Evolutionary conservation across 2,797 vertebrate species (phyloP).

Genomic region (Tolypeutes matacus): DNA sequence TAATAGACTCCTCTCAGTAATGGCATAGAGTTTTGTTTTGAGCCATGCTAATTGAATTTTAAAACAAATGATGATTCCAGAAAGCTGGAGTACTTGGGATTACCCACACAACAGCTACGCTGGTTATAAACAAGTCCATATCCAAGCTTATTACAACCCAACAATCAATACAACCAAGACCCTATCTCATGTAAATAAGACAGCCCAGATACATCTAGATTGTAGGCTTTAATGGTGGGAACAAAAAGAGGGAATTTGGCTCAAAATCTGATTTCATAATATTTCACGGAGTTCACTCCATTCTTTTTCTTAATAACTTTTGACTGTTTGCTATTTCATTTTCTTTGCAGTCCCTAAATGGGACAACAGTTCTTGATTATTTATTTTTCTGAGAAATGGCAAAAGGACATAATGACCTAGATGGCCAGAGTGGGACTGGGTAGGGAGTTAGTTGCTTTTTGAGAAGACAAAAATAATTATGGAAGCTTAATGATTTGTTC

Average conservation of each 20-base stretch:
- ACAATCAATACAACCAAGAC: not conserved
- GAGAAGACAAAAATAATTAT: slow-evolving; percentile 79
- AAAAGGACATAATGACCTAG: slow-evolving; percentile 68
- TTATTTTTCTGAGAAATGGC: slow-evolving; percentile 70
- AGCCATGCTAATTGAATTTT: slow-evolving; percentile 16
- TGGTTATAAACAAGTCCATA: not conserved
- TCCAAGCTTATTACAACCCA: not conserved
- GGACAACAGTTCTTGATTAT: slow-evolving; percentile 46
- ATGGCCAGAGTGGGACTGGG: not conserved
- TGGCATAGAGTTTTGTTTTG: not conserved
- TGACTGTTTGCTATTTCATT: slow-evolving; percentile 50
- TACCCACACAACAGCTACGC: not conserved
- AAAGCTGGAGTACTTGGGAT: slow-evolving; percentile 1
- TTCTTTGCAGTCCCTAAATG: not conserved
- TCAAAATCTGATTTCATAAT: slow-evolving; percentile 37
- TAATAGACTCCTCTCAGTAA: not conserved
- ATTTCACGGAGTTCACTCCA: not conserved
- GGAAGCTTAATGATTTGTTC: slow-evolving; percentile 74
- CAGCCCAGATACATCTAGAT: not conserved
- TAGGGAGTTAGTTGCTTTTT: slow-evolving; percentile 13
- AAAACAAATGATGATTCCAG: slow-evolving; percentile 33
- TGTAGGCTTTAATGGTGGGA: not conserved
- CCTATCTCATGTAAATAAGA: not conserved
- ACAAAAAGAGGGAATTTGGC: not conserved
- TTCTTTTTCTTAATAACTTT: slow-evolving; percentile 53